These are phyloP conservation scores for Phalacrocorax aristotelis DNA, from an alignment of 2,113 vertebrate species.

Conservation along the genomic window DNA sequence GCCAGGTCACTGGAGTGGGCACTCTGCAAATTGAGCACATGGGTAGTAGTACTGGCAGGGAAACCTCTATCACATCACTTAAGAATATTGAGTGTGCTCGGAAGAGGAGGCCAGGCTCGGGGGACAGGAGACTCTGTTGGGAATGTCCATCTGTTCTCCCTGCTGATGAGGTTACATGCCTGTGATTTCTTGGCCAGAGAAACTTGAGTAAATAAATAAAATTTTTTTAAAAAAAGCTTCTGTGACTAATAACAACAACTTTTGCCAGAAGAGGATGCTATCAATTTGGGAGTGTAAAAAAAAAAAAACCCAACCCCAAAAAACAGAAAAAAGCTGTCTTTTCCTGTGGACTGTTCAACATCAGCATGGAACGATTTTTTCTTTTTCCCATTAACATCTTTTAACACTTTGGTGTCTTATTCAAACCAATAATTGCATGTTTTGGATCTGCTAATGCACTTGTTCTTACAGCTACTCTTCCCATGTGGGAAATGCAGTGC, in stretches of 20 bases:
- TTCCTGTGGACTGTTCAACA: neutral
- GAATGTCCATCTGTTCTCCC: constrained; percentile 54
- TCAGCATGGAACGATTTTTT: neutral
- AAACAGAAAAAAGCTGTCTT: neutral
- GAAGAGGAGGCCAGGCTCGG: neutral
- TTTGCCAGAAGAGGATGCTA: constrained; percentile 1
- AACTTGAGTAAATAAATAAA: constrained; percentile 12
- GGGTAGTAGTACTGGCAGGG: neutral
- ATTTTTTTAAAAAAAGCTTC: neutral
- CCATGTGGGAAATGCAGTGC: neutral
- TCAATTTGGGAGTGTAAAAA: neutral
- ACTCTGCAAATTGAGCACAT: neutral
- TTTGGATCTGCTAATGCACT: neutral
- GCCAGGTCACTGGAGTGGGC: neutral
- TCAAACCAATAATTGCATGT: neutral
- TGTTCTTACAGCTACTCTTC: neutral
- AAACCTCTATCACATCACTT: neutral
- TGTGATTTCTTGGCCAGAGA: constrained; percentile 28
- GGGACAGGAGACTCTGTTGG: neutral
- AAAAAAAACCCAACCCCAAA: neutral
- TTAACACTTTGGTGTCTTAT: neutral
- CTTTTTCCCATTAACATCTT: neutral
- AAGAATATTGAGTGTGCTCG: neutral
- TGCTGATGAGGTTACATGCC: constrained; percentile 19
- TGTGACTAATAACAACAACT: neutral